Conservation (phyloP, 2,888 invertebrate genomes). For the Pollenia griseotomentosa region DNA sequence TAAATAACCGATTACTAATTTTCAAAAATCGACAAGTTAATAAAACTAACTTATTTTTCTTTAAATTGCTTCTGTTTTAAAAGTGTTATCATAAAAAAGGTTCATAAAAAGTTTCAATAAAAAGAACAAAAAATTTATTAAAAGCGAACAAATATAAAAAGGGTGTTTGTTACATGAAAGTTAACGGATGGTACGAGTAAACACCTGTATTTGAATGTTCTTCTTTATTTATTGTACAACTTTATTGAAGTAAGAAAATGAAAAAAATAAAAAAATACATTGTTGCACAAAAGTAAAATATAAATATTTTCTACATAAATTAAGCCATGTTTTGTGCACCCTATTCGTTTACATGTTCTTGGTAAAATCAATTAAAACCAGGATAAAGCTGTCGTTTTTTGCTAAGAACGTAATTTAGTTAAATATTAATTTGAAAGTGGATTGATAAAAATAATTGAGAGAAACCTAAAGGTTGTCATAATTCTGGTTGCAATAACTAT, state of each 20-base stretch:
- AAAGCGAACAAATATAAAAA: constrained; percentile 2
- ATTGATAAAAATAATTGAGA: not conserved
- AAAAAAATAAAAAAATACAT: not conserved
- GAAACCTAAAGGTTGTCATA: not conserved
- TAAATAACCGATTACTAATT: too few relatives aligned
- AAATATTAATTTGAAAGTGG: not conserved
- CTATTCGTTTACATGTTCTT: not conserved
- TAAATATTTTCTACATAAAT: not conserved
- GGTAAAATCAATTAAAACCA: not conserved
- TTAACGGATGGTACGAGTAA: not conserved
- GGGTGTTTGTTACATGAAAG: not conserved
- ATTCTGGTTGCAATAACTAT: not conserved
- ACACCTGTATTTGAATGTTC: constrained; percentile 46
- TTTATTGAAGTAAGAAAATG: constrained; percentile 20
- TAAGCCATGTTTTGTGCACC: not conserved
- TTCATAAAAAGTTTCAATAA: not conserved
- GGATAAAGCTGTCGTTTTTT: not conserved
- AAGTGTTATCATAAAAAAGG: too few relatives aligned
- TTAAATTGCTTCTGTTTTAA: too few relatives aligned
- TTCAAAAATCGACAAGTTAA: too few relatives aligned
- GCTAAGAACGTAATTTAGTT: not conserved
- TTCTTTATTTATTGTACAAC: constrained; percentile 38
- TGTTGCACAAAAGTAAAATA: constrained; percentile 5
- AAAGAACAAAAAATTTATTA: not conserved
- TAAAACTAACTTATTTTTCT: too few relatives aligned